Percentiles rank a stretch among this genome's conserved stretches.
Conservation (phyloP, 2,113 vertebrate genomes). For the Oreochromis spilurus region DNA sequence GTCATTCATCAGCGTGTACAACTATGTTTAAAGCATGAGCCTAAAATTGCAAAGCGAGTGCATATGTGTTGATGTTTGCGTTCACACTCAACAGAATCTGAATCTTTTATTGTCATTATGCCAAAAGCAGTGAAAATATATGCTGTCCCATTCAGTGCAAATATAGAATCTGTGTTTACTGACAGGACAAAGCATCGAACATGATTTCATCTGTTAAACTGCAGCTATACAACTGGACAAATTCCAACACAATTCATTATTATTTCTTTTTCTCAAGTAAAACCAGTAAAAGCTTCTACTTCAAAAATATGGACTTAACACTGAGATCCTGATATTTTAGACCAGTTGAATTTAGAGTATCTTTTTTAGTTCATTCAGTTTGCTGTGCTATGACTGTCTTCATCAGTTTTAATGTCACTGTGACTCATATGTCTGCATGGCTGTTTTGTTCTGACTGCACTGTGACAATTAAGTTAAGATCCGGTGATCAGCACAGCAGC, state of each 20-base stretch:
- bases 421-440: background rate
- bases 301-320: background rate
- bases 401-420: background rate
- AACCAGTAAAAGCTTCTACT: background rate
- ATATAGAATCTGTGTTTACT: background rate
- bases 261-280: background rate
- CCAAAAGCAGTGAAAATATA: background rate
- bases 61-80: too few species aligned
- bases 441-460: background rate
- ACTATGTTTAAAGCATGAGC: too few species aligned
- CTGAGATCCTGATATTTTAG: background rate
- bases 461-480: background rate
- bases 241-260: accelerated
- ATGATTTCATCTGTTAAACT: background rate
- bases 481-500: background rate
- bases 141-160: background rate
- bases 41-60: too few species aligned
- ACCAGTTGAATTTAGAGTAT: background rate
- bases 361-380: background rate
- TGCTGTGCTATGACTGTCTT: background rate
- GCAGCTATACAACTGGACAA: background rate
- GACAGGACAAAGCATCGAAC: accelerated
- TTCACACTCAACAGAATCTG: too few species aligned
- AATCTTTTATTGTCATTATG: background rate
- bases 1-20: too few species aligned